phyloP scores from a whole-genome alignment of 2,113 vertebrate genomes.

The Bombycilla garrulus region DNA sequence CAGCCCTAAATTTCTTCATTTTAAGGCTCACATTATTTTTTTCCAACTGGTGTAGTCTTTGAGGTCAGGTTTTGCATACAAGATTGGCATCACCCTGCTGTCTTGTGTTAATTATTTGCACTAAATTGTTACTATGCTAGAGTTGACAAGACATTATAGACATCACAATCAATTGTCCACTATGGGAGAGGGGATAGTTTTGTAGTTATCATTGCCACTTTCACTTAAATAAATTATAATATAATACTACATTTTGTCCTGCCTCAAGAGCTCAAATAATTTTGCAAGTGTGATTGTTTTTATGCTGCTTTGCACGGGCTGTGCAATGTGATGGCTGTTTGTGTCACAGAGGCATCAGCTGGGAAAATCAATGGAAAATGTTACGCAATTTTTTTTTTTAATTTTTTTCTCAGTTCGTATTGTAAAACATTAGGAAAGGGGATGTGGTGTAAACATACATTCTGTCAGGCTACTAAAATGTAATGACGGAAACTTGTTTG shows the following conservation, averaged over 20 bases:
- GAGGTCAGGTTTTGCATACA: background rate
- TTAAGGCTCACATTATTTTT: background rate
- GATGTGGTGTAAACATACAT: background rate
- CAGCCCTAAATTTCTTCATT: background rate
- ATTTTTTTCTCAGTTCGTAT: background rate
- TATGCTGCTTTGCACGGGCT: background rate
- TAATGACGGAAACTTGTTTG: background rate
- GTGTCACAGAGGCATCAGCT: background rate
- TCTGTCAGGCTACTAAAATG: background rate
- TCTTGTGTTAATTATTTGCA: background rate
- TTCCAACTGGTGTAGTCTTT: background rate
- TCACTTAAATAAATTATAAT: background rate
- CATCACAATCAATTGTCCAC: background rate
- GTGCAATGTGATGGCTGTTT: background rate
- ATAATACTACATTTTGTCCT: background rate
- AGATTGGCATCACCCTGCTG: background rate
- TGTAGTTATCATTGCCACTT: background rate
- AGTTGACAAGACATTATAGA: background rate
- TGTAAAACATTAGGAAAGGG: background rate
- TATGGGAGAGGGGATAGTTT: fast-evolving
- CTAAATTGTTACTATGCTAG: background rate
- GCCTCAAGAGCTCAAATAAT: background rate
- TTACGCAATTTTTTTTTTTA: fast-evolving
- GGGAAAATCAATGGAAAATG: background rate
- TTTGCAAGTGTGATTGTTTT: background rate